Conservation (phyloP, 2,797 vertebrate species). For the Falco rusticolus region DNA sequence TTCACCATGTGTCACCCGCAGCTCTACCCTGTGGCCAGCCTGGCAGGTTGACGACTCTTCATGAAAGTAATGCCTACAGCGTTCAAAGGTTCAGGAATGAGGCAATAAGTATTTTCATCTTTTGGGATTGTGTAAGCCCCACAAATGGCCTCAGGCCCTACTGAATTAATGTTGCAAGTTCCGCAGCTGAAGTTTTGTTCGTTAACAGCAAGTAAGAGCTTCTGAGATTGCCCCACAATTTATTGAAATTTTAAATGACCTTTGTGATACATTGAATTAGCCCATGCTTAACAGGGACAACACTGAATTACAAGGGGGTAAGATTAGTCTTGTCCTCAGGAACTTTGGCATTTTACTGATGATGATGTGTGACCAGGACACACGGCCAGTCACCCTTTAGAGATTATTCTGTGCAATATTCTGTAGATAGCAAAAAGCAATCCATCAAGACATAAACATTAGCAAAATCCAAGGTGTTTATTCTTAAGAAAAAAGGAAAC, state of each 20-base stretch:
- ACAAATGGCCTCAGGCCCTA: not conserved
- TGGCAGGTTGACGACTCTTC: not conserved
- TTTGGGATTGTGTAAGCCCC: not conserved
- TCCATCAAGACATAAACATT: not conserved
- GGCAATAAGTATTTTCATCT: not conserved
- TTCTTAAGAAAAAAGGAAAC: not conserved
- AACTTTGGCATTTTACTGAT: not conserved
- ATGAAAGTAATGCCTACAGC: not conserved
- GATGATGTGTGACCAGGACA: not conserved
- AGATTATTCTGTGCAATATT: not conserved
- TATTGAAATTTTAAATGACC: not conserved
- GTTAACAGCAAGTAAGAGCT: not conserved
- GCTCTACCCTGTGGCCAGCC: not conserved
- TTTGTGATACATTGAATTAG: not conserved
- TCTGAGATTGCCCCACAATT: not conserved
- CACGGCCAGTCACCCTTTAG: not conserved
- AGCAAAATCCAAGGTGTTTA: not conserved
- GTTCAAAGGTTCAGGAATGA: constrained; percentile 40
- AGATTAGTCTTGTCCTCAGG: not conserved
- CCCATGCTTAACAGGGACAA: not conserved
- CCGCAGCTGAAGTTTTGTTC: not conserved
- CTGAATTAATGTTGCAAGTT: not conserved
- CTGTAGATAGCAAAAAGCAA: not conserved
- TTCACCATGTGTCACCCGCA: not conserved
- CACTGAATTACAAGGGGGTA: not conserved